These are phyloP conservation scores for Zeus faber DNA, from an alignment of 2,113 vertebrate genomes.

Conservation along the genomic window DNA sequence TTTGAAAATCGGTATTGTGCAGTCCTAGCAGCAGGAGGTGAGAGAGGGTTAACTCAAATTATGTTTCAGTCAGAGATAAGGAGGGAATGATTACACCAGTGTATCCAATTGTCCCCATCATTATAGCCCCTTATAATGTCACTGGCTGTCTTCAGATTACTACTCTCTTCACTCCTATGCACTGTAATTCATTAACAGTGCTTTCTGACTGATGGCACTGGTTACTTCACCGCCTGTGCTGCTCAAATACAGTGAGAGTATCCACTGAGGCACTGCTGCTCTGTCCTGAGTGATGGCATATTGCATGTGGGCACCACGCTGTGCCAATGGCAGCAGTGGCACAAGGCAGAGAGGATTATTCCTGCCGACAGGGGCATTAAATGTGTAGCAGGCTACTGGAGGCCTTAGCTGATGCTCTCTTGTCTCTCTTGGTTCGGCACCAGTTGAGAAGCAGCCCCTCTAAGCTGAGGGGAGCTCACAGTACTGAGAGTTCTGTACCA, in stretches of 20 bases:
- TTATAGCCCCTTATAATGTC: slow-evolving; percentile 40
- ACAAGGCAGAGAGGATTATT: slow-evolving; percentile 64
- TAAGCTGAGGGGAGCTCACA: slow-evolving; percentile 54
- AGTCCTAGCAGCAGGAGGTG: slow-evolving; percentile 38
- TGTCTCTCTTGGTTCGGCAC: slow-evolving; percentile 64
- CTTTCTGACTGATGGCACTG: slow-evolving; percentile 26
- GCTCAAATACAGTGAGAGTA: slow-evolving; percentile 43
- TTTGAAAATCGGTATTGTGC: slow-evolving; percentile 18
- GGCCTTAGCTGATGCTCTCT: slow-evolving; percentile 62
- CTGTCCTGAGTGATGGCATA: slow-evolving; percentile 54
- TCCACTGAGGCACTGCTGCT: slow-evolving; percentile 33
- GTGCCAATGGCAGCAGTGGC: slow-evolving; percentile 49
- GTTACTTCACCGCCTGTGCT: slow-evolving; percentile 29
- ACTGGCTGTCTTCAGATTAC: slow-evolving; percentile 45
- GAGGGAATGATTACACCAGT: slow-evolving; percentile 49
- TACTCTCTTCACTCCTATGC: slow-evolving; percentile 17
- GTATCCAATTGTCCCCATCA: slow-evolving; percentile 50
- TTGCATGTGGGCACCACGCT: slow-evolving; percentile 57
- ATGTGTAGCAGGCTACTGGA: slow-evolving; percentile 65
- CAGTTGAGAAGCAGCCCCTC: slow-evolving; percentile 62
- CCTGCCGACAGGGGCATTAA: slow-evolving; percentile 71
- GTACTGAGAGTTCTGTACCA: slow-evolving; percentile 55
- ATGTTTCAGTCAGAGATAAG: slow-evolving; percentile 54
- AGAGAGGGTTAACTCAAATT: slow-evolving; percentile 45
- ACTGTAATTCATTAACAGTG: slow-evolving; percentile 53